phyloP scores from a whole-genome alignment of 2,888 invertebrate genomes.

The Anodontia alba region DNA sequence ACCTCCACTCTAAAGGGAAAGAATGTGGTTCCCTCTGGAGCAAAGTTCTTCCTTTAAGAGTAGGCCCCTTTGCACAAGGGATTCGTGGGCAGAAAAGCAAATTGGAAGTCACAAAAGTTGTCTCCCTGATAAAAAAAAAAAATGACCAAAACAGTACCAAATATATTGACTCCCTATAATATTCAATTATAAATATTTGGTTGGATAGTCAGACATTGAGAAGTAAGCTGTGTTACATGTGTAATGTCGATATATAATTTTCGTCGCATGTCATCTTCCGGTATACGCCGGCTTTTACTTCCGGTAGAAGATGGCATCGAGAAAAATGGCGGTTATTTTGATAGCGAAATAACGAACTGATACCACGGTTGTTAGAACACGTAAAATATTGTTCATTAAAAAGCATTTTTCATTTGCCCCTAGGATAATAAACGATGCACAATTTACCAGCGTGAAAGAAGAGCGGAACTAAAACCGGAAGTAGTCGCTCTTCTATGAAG shows the following conservation, averaged over 20 bases:
- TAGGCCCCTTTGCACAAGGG: too few species aligned
- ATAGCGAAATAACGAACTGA: slow-evolving; percentile 10
- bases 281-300: slow-evolving; percentile 46
- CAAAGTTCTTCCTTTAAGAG: too few species aligned
- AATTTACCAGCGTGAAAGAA: slow-evolving; percentile 61
- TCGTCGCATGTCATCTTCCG: slow-evolving; percentile 32
- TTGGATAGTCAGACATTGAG: too few species aligned
- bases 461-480: slow-evolving; percentile 58
- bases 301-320: slow-evolving; percentile 55
- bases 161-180: too few species aligned
- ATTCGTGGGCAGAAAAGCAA: too few species aligned
- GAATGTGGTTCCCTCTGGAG: too few species aligned
- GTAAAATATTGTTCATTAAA: slow-evolving; percentile 59
- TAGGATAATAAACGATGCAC: slow-evolving; percentile 57
- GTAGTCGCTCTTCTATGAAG: slow-evolving; percentile 57
- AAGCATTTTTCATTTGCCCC: slow-evolving; percentile 57
- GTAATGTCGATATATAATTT: slow-evolving; percentile 8
- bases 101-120: too few species aligned
- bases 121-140: too few species aligned
- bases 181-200: too few species aligned
- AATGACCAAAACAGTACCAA: too few species aligned
- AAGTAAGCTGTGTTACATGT: neutral
- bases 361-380: neutral
- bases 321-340: slow-evolving; percentile 29
- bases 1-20: too few species aligned